Percentiles rank a stretch among this genome's conserved stretches.
Evolutionary conservation across 2,113 vertebrate genomes (phyloP).

Genomic region (Urocolius indicus): DNA sequence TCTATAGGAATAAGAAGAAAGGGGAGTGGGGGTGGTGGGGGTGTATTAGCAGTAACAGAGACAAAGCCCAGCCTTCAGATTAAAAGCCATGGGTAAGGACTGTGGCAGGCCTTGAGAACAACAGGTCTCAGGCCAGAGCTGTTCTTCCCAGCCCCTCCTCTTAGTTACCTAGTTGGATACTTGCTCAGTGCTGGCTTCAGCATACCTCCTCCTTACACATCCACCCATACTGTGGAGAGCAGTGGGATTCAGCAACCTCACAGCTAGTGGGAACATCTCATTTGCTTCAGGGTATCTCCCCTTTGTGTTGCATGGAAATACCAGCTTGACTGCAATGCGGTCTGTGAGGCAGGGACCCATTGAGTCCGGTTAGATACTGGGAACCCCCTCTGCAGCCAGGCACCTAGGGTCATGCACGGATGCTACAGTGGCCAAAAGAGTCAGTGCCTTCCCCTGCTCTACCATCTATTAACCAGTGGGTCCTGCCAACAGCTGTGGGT

Average conservation of each 20-base stretch:
- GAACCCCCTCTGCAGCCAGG: accelerated
- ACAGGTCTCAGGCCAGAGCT: not conserved
- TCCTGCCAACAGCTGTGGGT: not conserved
- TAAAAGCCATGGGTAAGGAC: not conserved
- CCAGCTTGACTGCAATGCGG: accelerated
- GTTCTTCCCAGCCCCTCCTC: not conserved
- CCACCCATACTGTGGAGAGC: not conserved
- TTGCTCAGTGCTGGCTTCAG: not conserved
- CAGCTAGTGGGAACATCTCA: not conserved
- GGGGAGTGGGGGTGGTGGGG: no score
- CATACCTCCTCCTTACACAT: accelerated
- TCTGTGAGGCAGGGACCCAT: not conserved
- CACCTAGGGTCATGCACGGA: accelerated
- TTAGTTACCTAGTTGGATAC: not conserved
- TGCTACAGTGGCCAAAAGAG: not conserved
- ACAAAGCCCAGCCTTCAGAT: not conserved
- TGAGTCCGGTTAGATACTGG: accelerated
- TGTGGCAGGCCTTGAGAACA: not conserved
- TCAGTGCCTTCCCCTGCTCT: not conserved
- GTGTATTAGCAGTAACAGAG: not conserved
- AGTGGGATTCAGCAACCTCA: not conserved
- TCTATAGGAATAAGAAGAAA: not conserved
- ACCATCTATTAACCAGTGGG: not conserved
- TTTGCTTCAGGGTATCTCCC: not conserved
- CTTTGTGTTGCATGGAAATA: not conserved